Evolutionary conservation across 2,797 vertebrate species (phyloP).

Genomic region (Aerospiza tachiro): DNA sequence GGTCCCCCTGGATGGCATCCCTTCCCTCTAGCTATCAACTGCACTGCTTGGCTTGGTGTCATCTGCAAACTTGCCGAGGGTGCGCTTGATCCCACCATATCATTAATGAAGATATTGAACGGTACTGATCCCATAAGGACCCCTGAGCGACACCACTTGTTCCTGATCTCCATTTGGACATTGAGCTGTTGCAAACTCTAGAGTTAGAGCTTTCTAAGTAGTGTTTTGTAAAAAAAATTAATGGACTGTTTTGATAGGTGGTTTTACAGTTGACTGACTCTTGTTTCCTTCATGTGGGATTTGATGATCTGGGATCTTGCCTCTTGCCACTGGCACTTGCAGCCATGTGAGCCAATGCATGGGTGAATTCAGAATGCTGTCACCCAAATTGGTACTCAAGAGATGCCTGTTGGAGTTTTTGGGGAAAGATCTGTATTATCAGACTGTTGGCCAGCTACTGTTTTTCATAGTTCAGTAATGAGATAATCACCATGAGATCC

Average conservation of each 20-base stretch:
- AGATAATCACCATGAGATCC: background rate
- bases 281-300: background rate
- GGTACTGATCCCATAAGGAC: background rate
- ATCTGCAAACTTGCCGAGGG: background rate
- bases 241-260: background rate
- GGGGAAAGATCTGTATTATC: background rate
- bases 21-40: background rate
- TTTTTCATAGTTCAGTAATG: background rate
- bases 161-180: background rate
- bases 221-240: background rate
- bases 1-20: background rate
- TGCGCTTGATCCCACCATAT: fast-evolving
- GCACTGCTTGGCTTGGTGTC: background rate
- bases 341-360: background rate
- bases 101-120: background rate
- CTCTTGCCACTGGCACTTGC: background rate
- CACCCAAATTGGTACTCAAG: background rate
- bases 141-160: background rate
- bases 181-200: background rate
- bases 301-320: background rate
- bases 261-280: background rate
- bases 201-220: background rate
- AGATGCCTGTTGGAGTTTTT: background rate
- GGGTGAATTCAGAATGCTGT: background rate
- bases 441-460: background rate